Base-by-base conservation (phyloP, 2,888 invertebrate genomes). In the Helleia helle region DNA sequence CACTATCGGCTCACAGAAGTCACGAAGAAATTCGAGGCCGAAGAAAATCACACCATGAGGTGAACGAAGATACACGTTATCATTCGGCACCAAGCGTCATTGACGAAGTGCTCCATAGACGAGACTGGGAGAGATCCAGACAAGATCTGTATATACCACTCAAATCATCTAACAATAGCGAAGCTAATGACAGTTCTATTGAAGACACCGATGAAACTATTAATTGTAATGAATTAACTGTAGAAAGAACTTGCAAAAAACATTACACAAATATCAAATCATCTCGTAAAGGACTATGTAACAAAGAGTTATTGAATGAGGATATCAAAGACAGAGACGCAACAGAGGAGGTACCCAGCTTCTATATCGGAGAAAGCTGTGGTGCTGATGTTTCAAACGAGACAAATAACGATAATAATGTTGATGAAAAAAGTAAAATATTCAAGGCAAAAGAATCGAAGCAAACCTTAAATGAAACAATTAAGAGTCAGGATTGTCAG, bases 41-140 rank as follows among this genome's bases (percentile, higher is more conserved):
- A 0, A 62, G 71, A 15, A 68, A 65, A 36, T 71, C 71, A 0
- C 62, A 69, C 17, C 59, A 58, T 13, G 70, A 66, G 1, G 22
- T 37, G 1, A 56, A 58, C 1, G 59, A 56, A 1, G 67, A 69
- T 12, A 46, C 62, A 0, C 67, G 75, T n/a, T 74, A 80, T 56
- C 76, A 79, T 56, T 81, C 80, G 22, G 83, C 83, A 0, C 83
- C 83, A 15, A 74, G 72, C 54, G 80, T 83, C 49, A 80, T 83
- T 28, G 68, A 80, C 50, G 80, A 83, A 44, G 73, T 81, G 2
- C 40, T 79, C 1, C 80, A 74, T 49, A 54, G 83, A 1, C 58
- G 83, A n/a, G 77, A 76, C 59, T 84, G 83, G 83, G 77, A 83
- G 40, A 54, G 76, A 2, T 80, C 80, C 36, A 56, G 64, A 13